Base-by-base conservation (phyloP, 2,113 vertebrate species). In the Aphyosemion australe region DNA sequence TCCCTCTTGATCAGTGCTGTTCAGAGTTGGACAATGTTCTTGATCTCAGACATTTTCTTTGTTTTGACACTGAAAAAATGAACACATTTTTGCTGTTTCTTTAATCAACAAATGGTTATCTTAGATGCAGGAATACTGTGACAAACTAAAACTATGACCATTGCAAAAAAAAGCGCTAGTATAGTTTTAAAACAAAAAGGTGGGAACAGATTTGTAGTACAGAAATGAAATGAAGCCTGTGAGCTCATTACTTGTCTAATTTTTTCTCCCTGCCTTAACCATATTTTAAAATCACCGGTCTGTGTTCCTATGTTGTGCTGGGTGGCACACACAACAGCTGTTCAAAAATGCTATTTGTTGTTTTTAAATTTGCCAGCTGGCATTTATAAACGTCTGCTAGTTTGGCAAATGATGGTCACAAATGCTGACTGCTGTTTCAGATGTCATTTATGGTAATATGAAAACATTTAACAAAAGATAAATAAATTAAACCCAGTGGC, bases 341-440 rank as follows among this genome's bases (percentile, higher is more conserved):
- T 43, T 57, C 41, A 7, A 9, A 10, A 42, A 43, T 43, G 14
- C 41, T 26, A 20, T 59, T 31, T 15, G 9, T 15, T 26, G 37
- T 45, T 61, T 26, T 59, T 31, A 46, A 61, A 47, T n/a, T 32
- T 61, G 26, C 26, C 11, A 48, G n/a, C 26, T 49, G 31, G 55
- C 1, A 49, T 50, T 49, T 50, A 39, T 20, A 41, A 41, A 49
- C 12, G 49, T 50, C 60, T 39, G 39, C 9, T 31, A 15, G 45
- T 26, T 12, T 12, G 1, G 43, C 5, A 47, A 60, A 48, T 14
- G n/a, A 48, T 8, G 13, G 4, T 60, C 26, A n/a, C 13, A 37
- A 19, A 37, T 10, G 14, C 6, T 26, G 6, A 19, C n/a, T 43
- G 12, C 19, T 62, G 18, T 21, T 41, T 62, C 18, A 48, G 12